Evolutionary conservation across 1,140 invertebrate genomes (phyloP).

Genomic region (Phocides pigmalion): DNA sequence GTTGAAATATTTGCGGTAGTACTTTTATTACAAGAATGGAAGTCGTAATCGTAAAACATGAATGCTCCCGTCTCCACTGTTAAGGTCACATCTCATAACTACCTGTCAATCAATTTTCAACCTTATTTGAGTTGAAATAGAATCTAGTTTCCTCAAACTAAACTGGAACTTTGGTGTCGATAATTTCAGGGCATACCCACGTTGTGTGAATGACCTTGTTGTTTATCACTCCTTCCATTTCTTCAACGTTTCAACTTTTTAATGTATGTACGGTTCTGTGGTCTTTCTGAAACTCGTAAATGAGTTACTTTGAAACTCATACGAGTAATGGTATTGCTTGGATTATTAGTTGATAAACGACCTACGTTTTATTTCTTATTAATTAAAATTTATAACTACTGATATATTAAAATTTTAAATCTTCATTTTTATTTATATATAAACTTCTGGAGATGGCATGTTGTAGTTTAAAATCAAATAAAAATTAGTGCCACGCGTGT

Average conservation of each 20-base stretch:
- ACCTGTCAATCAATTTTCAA: constrained; percentile 3
- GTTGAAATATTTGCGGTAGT: neutral
- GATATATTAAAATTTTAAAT: too few relatives aligned
- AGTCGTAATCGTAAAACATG: neutral
- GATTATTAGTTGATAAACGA: too few relatives aligned
- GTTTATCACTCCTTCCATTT: constrained; percentile 5
- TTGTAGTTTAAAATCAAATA: too few relatives aligned
- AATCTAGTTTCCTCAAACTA: neutral
- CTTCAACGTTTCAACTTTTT: constrained; percentile 4
- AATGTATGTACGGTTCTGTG: constrained; percentile 4
- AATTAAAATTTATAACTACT: too few relatives aligned
- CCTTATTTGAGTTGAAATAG: neutral
- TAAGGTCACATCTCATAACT: neutral
- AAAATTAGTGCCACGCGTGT: too few relatives aligned
- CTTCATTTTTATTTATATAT: too few relatives aligned
- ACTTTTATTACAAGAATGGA: neutral
- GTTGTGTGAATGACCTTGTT: neutral
- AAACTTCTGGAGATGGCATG: too few relatives aligned
- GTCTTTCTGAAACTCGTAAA: neutral
- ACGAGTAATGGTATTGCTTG: too few relatives aligned
- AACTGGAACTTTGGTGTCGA: neutral
- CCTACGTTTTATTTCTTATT: too few relatives aligned
- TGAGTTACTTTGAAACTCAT: too few relatives aligned
- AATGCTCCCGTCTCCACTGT: neutral
- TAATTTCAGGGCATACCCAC: neutral